Evolutionary conservation across 1,140 invertebrate species (phyloP).

Genomic region (Eriosoma lanigerum): DNA sequence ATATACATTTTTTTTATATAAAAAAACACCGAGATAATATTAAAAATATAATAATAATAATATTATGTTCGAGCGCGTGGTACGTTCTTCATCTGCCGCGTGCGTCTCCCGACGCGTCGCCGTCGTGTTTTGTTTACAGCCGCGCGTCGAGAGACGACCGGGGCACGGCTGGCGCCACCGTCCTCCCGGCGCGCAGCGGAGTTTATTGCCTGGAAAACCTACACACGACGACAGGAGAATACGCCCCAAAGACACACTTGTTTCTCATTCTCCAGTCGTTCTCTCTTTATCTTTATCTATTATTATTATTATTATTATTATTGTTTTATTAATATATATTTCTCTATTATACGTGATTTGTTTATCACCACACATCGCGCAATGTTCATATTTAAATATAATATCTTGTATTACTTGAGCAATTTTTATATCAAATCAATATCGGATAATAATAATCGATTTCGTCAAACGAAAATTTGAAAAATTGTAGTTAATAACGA

Average conservation of each 20-base stretch:
- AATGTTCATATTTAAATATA: too few relatives aligned
- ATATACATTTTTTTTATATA: not conserved
- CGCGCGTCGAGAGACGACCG: not conserved
- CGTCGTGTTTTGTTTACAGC: not conserved
- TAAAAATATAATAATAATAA: not conserved
- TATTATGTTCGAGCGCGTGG: not conserved
- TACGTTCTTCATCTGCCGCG: not conserved
- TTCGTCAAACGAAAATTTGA: too few relatives aligned
- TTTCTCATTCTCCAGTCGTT: too few relatives aligned
- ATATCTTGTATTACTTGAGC: too few relatives aligned
- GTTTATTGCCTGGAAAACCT: slow-evolving; percentile 48
- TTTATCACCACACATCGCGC: too few relatives aligned
- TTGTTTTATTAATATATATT: too few relatives aligned
- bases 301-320: too few relatives aligned
- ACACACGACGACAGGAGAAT: slow-evolving; percentile 14
- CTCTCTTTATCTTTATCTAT: too few relatives aligned
- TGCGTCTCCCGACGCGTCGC: not conserved
- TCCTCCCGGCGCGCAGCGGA: slow-evolving; percentile 1
- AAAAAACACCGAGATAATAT: not conserved
- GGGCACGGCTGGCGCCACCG: slow-evolving; percentile 38
- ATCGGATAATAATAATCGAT: too few relatives aligned
- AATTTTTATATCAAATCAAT: too few relatives aligned
- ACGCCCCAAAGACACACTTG: not conserved
- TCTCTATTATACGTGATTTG: too few relatives aligned
- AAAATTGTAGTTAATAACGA: too few relatives aligned